Percentiles rank a stretch among this genome's conserved stretches.
These are phyloP conservation scores for Pinctada fucata DNA, from an alignment of 2,888 invertebrate genomes.

Conservation along the genomic window DNA sequence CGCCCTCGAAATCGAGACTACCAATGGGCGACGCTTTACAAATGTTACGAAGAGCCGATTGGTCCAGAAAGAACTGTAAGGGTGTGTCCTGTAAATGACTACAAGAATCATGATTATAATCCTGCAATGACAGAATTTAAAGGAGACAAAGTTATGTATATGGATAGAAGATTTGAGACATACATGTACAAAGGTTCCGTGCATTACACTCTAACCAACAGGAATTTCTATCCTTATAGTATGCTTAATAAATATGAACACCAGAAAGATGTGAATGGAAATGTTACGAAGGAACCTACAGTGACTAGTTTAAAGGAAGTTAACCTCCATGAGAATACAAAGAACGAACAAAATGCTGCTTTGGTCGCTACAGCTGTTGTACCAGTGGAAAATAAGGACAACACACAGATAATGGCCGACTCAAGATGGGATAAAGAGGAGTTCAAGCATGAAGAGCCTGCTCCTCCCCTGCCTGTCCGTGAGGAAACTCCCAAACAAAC, in stretches of 20 bases:
- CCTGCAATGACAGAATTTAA: conserved; percentile 6
- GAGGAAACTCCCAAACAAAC: not conserved
- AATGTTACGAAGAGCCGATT: conserved; percentile 9
- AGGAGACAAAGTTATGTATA: not conserved
- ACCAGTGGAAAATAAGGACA: not conserved
- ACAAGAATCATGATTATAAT: conserved; percentile 8
- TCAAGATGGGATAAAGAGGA: not conserved
- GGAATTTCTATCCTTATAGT: conserved; percentile 12
- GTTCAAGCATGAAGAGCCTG: not conserved
- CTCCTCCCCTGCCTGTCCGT: not conserved
- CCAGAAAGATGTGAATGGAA: not conserved
- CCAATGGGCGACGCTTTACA: conserved; percentile 12
- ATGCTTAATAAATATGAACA: not conserved
- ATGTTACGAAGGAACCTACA: conserved; percentile 1
- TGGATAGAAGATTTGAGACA: not conserved
- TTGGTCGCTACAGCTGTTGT: not conserved
- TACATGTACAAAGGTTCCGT: conserved; percentile 1
- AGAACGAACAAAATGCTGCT: not conserved
- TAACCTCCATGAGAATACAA: not conserved
- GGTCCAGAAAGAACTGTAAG: conserved; percentile 5
- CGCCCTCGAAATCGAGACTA: conserved; percentile 4
- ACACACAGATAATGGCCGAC: not conserved
- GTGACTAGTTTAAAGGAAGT: conserved; percentile 15
- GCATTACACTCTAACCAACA: conserved; percentile 7
- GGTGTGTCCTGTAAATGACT: not conserved